Percentiles rank a stretch among this genome's conserved stretches.
These are phyloP conservation scores for Trichopoda pennipes DNA, from an alignment of 2,888 invertebrate species.

Conservation along the genomic window DNA sequence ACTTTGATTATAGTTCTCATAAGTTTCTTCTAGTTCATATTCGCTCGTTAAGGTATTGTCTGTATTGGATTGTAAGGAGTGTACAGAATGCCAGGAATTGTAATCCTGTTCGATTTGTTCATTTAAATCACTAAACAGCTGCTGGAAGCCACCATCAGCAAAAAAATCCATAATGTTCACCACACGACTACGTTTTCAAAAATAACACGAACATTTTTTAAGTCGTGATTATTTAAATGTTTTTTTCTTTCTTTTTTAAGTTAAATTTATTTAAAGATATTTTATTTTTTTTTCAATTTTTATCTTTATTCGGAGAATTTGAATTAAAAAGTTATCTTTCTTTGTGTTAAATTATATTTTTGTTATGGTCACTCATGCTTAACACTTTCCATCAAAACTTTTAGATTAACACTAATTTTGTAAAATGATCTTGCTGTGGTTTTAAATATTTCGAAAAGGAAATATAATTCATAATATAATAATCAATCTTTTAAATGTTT, in stretches of 20 bases:
- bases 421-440: conserved; percentile 46
- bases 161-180: conserved; percentile 78
- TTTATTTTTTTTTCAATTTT: conserved; percentile 6
- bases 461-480: conserved; percentile 55
- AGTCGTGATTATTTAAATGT: background rate
- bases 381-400: conserved; percentile 61
- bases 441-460: conserved; percentile 53
- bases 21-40: conserved; percentile 29
- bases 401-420: conserved; percentile 52
- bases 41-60: background rate
- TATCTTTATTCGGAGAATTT: conserved; percentile 59
- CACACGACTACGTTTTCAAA: background rate
- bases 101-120: conserved; percentile 68
- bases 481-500: conserved; percentile 45
- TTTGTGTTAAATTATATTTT: conserved; percentile 20
- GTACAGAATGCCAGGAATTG: conserved; percentile 7
- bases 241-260: conserved; percentile 18
- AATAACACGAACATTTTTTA: background rate
- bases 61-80: background rate
- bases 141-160: conserved; percentile 80
- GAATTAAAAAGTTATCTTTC: background rate
- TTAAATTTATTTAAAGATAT: conserved; percentile 23
- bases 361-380: conserved; percentile 46
- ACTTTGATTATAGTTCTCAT: background rate
- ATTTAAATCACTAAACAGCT: conserved; percentile 78